Base-by-base conservation (phyloP, 1,140 invertebrate genomes). In the Antheraea pernyi region DNA sequence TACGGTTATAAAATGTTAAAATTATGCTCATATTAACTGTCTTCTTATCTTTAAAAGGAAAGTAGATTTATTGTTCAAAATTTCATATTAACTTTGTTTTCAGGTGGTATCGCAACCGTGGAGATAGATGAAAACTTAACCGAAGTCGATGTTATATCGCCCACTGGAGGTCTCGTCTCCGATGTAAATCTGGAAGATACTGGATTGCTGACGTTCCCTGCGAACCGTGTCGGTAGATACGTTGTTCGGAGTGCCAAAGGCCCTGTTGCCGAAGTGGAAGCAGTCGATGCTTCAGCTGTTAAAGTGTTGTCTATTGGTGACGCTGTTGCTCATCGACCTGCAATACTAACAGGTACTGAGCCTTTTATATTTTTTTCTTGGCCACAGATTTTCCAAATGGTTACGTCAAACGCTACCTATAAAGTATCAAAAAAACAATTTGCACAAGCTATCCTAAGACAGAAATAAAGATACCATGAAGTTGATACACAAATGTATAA, bases 281-380 rank as follows among this genome's bases (percentile, higher is more conserved):
- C 97, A 0, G 97, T 97, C 70, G 98, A 99, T 92, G 97, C 97
- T 0, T 94, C 94, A 7, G 94, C 96, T 81, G 96, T 98, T 16
- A 95, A 95, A 67, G 94, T 98, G 63, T 93, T 95, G 53, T 96
- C 97, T 72, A 94, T 97, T 63, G 95, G 95, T 19, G 96, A 97
- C 80, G 96, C 97, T 0, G 94, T 96, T 62, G 96, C 97, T 72
- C 96, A 98, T 90, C 94, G 97, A 73, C 97, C 98, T 48, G 96
- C 96, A 65, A 95, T 95, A 69, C 95, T 97, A 74, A 95, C 95
- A 86, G 95, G 96, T 96, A 78, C 86, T 80, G 71, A 66, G 9
- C 18, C n/a, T 13, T 70, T 59, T 66, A n/a, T 46, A 42, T 63
- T 30, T n/a, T 69, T 39, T 30, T 30, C 22, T 30, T 30, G 22